Evolutionary conservation across 1,140 invertebrate genomes (phyloP).

Genomic region (Psilanteris sp.): DNA sequence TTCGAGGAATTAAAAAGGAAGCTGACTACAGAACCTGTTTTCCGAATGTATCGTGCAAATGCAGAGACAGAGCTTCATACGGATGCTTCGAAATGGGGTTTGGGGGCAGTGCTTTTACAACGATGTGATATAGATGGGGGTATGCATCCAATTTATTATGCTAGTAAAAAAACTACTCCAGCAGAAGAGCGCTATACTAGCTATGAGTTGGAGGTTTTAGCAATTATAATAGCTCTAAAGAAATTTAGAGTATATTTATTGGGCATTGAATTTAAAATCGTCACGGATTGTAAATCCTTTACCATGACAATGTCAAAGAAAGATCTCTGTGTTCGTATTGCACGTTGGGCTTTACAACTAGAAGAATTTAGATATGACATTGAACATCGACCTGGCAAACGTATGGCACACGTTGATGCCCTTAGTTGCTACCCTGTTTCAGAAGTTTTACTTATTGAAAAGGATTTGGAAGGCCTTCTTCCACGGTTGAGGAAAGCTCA

Average conservation of each 20-base stretch:
- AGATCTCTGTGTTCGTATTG: not conserved
- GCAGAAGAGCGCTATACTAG: constrained; percentile 2
- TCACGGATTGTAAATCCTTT: not conserved
- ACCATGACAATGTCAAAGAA: not conserved
- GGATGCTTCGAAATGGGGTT: constrained; percentile 2
- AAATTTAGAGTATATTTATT: not conserved
- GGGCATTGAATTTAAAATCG: not conserved
- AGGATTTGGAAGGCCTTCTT: not conserved
- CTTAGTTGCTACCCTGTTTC: not conserved
- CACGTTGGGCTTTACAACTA: not conserved
- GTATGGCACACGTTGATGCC: constrained; percentile 6
- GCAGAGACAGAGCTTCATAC: constrained; percentile 27
- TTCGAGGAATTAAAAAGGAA: not conserved
- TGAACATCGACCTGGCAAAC: not conserved
- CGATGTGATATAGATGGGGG: not conserved
- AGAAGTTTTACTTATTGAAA: not conserved
- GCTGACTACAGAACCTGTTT: constrained; percentile 7
- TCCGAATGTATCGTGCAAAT: not conserved
- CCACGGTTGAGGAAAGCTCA: not conserved
- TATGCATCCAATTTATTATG: constrained; percentile 8
- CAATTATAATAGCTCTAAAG: not conserved
- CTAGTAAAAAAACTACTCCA: not conserved
- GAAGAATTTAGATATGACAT: not conserved
- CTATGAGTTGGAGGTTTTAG: not conserved
- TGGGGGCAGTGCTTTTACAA: constrained; percentile 12